A percentile compares a stretch with the other conserved stretches of the same genome.
These are phyloP conservation scores for Tridacna gigas DNA, from an alignment of 2,888 invertebrate genomes.

Conservation along the genomic window DNA sequence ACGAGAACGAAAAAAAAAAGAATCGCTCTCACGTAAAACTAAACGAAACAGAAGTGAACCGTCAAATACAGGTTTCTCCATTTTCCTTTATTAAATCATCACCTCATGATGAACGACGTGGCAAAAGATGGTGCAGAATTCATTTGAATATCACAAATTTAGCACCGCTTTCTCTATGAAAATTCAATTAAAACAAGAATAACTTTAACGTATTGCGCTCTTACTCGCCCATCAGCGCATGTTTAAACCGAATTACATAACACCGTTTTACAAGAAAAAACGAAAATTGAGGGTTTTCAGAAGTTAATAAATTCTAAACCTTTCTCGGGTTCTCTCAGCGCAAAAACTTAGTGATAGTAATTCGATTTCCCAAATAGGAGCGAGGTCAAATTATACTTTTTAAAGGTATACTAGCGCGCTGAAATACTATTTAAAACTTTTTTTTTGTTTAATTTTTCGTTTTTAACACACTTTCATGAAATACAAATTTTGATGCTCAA, in stretches of 20 bases:
- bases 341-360: constrained; percentile 3
- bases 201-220: constrained; percentile 38
- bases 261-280: constrained; percentile 27
- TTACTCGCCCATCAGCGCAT: constrained; percentile 22
- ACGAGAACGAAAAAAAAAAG: not conserved
- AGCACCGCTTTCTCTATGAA: constrained; percentile 35
- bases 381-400: constrained; percentile 24
- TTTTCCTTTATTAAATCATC: constrained; percentile 28
- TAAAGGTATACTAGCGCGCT: not conserved
- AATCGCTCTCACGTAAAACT: not conserved
- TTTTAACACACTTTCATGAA: too few relatives aligned
- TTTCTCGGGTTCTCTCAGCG: constrained; percentile 25
- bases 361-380: constrained; percentile 20
- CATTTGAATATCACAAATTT: constrained; percentile 36
- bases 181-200: constrained; percentile 43
- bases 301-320: constrained; percentile 40
- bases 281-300: constrained; percentile 28
- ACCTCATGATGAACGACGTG: constrained; percentile 1
- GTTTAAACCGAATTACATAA: constrained; percentile 32
- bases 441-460: too few relatives aligned
- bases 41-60: not conserved
- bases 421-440: not conserved
- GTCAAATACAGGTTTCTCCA: constrained; percentile 13
- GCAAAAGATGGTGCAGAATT: constrained; percentile 8
- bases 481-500: too few relatives aligned